Base-by-base conservation (phyloP, 1,140 invertebrate species). In the Zaprionus inermis region DNA sequence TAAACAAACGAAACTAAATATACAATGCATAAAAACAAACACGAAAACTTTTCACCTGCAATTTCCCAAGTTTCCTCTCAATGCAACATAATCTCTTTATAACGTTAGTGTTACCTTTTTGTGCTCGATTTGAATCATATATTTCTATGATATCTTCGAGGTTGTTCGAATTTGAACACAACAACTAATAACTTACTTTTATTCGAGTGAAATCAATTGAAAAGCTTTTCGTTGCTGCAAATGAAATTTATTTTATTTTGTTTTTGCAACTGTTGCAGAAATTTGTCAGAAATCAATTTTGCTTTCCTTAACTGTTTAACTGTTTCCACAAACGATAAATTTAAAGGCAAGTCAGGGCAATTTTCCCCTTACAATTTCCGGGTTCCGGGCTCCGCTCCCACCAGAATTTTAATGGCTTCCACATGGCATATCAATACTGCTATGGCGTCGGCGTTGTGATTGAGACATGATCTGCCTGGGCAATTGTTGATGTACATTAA, bases 401-500 rank as follows among this genome's bases (percentile, higher is more conserved):
- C n/a, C n/a, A n/a, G n/a, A 16, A 9, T 30, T 24, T 59, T 22
- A 46, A 41, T 38, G 18, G 34, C 41, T 41, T 60, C 32, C 52
- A 14, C 20, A 14, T 54, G 16, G 34, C 51, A 65, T 71, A 20
- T 30, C 30, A 24, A 44, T 57, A 41, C 20, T 6, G 28, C 28
- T 2, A 6, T 32, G 30, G 30, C 30, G 5, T 1, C 9, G 30
- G 30, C 30, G 61, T 20, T 44, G 68, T 58, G 49, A 68, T 74
- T 65, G 34, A 74, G 52, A 24, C 73, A 76, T 76, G 68, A 76
- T 76, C 69, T 67, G 76, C 14, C 52, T 20, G 58, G 60, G 61
- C 67, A 72, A 66, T 61, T 72, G 72, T 76, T 76, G 67, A 54
- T 69, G 32, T 60, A 46, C 68, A 72, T 72, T 63, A 76, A 67